Conservation (phyloP, 2,888 invertebrate species). For the Caenorhabditis zanzibari region DNA sequence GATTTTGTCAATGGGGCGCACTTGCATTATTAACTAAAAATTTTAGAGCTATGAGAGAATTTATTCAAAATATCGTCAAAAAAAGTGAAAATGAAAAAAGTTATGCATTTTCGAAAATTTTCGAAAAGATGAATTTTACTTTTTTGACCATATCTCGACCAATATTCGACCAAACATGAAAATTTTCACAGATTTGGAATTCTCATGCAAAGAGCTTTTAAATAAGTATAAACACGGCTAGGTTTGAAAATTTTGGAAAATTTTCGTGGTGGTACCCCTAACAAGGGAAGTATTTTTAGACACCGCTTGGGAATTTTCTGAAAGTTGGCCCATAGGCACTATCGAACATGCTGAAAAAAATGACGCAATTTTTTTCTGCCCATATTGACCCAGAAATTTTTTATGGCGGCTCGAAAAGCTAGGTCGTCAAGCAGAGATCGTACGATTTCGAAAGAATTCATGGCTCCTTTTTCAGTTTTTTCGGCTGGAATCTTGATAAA, state of each 20-base stretch:
- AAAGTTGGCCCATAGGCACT: no score
- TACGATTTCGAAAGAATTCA: no score
- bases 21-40: neutral
- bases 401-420: no score
- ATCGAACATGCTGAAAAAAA: no score
- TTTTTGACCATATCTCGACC: neutral
- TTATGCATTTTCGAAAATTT: conserved; percentile 5
- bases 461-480: no score
- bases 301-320: no score
- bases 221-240: neutral
- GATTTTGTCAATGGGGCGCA: neutral
- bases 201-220: neutral
- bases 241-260: neutral
- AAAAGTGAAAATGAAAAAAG: neutral
- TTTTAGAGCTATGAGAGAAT: neutral
- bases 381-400: no score
- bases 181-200: neutral
- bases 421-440: no score
- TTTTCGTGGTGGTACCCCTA: no score
- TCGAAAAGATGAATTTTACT: neutral
- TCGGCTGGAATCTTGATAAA: no score
- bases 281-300: no score
- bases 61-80: neutral
- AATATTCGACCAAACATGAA: neutral
- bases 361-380: no score